phyloP scores from a whole-genome alignment of 2,113 vertebrate genomes.

The Pandion haliaetus region DNA sequence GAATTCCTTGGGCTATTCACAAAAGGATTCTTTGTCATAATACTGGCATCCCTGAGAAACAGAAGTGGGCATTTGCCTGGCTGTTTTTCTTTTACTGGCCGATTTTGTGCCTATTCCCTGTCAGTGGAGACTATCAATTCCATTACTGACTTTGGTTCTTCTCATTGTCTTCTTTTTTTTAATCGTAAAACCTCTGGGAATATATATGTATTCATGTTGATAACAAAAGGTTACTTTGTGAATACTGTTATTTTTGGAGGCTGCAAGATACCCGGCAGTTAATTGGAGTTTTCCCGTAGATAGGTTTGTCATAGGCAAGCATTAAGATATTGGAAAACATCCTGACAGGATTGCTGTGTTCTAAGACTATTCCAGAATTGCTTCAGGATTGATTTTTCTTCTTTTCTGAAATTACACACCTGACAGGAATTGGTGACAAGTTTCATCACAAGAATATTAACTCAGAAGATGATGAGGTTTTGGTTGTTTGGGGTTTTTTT shows the following conservation, averaged over 20 bases:
- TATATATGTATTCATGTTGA: not conserved
- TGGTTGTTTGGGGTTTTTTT: no score
- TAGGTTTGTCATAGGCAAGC: conserved; percentile 14
- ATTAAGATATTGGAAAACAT: not conserved
- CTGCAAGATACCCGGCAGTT: not conserved
- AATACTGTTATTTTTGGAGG: not conserved
- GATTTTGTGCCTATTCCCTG: not conserved
- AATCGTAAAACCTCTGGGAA: not conserved
- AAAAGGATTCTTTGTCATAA: not conserved
- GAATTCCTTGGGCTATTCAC: not conserved
- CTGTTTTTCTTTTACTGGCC: not conserved
- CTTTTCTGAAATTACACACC: conserved; percentile 53
- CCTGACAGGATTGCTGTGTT: not conserved
- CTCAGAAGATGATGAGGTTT: not conserved
- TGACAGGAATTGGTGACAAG: conserved; percentile 50
- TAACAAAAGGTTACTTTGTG: not conserved
- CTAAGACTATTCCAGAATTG: conserved; percentile 39
- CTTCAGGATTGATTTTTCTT: conserved; percentile 60
- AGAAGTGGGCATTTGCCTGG: not conserved
- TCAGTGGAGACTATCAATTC: not conserved
- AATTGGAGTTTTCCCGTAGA: not conserved
- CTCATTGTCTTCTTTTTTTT: not conserved
- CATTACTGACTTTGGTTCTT: not conserved
- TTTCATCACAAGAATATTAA: conserved; percentile 67
- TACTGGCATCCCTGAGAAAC: not conserved